Evolutionary conservation across 2,797 vertebrate genomes (phyloP), one percentile per base, ranked within the genome.

Genomic region (Merluccius polli): DNA sequence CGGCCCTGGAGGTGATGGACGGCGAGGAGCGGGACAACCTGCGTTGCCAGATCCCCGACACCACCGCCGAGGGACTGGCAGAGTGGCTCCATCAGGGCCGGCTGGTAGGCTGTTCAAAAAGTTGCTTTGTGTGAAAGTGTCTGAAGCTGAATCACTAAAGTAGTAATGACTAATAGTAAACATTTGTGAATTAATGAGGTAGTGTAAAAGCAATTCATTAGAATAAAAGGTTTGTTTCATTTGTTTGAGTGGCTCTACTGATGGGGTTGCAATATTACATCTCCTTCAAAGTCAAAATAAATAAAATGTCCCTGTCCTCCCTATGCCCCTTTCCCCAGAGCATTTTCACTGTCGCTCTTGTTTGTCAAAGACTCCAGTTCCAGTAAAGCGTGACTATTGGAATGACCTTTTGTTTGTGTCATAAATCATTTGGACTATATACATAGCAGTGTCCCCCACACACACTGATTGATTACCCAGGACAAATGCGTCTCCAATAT

Each of bases 1-100:
- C 93, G 0, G 86, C 96, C 24, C 88, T 99, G 82, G 97, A 98
- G 91, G 90, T 98, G 88, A 99, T 99, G 97, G 97, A 97, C 41
- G 87, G 91, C 0, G 97, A 99, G 0, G 98, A 99, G 89, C 92
- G 93, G 78, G 96, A 97, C 75, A 95, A 95, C 38, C 89, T 99
- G 85, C 92, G 97, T 16, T 96, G 95, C 87, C 98, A 99, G 88
- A 91, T 99, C 70, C 96, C 98, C 0, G 94, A 98, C 72, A 95
- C 96, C 0, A 99, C 98, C 0, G 96, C 97, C 0, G 96, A 98
- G 78, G 89, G 93, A 0, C 86, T 99, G 78, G 84, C 94, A 0
- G 95, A 95, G 76, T 99, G 98, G 98, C 95, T 99, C 65, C 97
- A 97, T 15, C 94, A 93, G 16, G 95, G 93, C 73, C 92, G 94